Evolutionary conservation across 2,888 invertebrate genomes (phyloP).

Genomic region (Meteorus cinctellus): DNA sequence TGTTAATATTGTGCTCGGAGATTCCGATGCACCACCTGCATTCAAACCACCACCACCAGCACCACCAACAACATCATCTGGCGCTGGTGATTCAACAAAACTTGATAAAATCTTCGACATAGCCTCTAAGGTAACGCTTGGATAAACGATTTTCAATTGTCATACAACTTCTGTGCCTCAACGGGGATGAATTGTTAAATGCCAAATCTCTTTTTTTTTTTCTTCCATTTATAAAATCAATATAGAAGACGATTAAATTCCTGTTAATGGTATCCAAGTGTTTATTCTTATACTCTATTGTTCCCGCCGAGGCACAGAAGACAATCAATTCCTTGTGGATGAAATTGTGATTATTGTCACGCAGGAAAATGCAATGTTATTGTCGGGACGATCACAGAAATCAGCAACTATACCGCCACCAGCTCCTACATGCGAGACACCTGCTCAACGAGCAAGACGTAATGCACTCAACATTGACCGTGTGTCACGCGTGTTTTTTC

Average conservation of each 20-base stretch:
- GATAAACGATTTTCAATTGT: constrained; percentile 48
- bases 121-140: constrained; percentile 72
- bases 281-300: not conserved
- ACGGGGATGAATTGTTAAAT: constrained; percentile 20
- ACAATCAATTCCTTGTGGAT: constrained; percentile 55
- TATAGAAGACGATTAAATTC: no score
- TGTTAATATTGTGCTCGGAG: constrained; percentile 88
- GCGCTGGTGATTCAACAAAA: constrained; percentile 73
- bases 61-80: constrained; percentile 73
- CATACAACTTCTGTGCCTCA: constrained; percentile 59
- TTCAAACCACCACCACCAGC: constrained; percentile 78
- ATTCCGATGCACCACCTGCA: constrained; percentile 78
- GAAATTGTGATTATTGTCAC: constrained; percentile 66
- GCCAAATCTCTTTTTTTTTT: not conserved
- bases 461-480: constrained; percentile 83
- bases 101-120: constrained; percentile 76
- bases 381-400: constrained; percentile 70
- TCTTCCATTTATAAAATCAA: no score
- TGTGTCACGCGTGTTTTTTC: constrained; percentile 82
- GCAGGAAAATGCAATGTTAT: constrained; percentile 71
- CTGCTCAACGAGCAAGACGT: constrained; percentile 78
- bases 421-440: constrained; percentile 70
- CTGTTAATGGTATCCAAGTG: no score
- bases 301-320: constrained; percentile 59
- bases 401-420: constrained; percentile 68